Base-by-base conservation (phyloP, 2,888 invertebrate genomes). In the Dastarcus helophoroides region DNA sequence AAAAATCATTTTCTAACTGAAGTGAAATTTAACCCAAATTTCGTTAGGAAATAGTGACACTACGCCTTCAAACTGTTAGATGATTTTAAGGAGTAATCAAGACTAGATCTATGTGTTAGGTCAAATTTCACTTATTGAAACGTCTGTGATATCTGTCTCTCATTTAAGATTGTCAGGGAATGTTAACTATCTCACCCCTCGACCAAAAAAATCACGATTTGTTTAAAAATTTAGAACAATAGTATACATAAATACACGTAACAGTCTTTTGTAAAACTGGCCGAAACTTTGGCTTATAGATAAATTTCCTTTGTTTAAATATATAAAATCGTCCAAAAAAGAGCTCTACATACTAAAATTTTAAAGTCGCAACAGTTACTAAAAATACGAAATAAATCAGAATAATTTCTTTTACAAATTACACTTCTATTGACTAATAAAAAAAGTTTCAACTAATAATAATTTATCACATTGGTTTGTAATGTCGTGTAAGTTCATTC, bases 251-350 rank as follows among this genome's bases (percentile, higher is more conserved):
- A n/a, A n/a, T n/a, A 71, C 71, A 72, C 69, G 68, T 67, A 71
- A 73, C 73, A 73, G 73, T 73, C 73, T 73, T 72, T 59, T 67
- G 50, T 62, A 67, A 68, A 69, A 67, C 68, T 69, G 72, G 73
- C 73, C 73, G 66, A 73, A 72, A 69, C 67, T 64, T 69, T 67
- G 61, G 61, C 60, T 58, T 55, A 48, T 54, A 48, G 44, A 54
- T 53, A 51, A 50, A 49, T 53, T 52, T 49, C n/a, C n/a, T n/a
- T n/a, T n/a, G n/a, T n/a, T n/a, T n/a, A n/a, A n/a, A n/a, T n/a
- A 32, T 55, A 58, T 53, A 60, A 60, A 60, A 58, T 53, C 50
- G 58, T 60, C 58, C 58, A 56, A 60, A 48, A 59, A 53, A 7
- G n/a, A 48, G 47, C 50, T 42, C 42, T 48, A 44, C 47, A 42